These are phyloP conservation scores for Premnoplex brunnescens DNA, from an alignment of 2,797 vertebrate species.

Conservation along the genomic window DNA sequence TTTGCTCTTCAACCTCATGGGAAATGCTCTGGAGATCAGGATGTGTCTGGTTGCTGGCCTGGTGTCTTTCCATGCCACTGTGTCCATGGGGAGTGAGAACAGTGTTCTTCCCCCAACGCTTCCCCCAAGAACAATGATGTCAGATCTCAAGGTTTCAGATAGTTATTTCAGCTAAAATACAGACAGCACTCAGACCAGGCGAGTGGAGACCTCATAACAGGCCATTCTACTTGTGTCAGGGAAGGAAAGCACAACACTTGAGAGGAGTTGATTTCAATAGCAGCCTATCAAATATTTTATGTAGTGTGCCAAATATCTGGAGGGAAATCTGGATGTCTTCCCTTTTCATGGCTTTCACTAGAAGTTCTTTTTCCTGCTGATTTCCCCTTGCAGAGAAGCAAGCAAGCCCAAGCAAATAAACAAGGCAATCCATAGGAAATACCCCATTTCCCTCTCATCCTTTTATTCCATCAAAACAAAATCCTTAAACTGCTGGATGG, in stretches of 20 bases:
- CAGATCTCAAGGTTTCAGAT: neutral
- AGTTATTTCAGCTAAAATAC: neutral
- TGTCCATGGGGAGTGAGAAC: neutral
- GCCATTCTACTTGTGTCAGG: neutral
- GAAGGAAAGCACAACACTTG: neutral
- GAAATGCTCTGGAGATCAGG: neutral
- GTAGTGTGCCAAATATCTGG: neutral
- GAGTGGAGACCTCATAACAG: neutral
- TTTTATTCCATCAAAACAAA: conserved; percentile 2
- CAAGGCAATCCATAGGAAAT: conserved; percentile 27
- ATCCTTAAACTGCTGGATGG: neutral
- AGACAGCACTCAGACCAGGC: neutral
- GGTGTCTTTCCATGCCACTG: neutral
- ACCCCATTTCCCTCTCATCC: conserved; percentile 16
- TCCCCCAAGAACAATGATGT: accelerated
- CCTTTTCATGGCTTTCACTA: conserved; percentile 11
- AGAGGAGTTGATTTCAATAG: neutral
- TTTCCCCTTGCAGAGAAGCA: neutral
- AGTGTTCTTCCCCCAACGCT: neutral
- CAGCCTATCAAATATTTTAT: neutral
- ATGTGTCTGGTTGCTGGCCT: neutral
- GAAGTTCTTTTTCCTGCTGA: neutral
- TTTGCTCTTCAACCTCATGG: neutral
- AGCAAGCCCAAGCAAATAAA: conserved; percentile 27
- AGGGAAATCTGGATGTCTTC: conserved; percentile 6